phyloP scores from a whole-genome alignment of 1,140 invertebrate genomes.

The Neotoxoptera formosana region DNA sequence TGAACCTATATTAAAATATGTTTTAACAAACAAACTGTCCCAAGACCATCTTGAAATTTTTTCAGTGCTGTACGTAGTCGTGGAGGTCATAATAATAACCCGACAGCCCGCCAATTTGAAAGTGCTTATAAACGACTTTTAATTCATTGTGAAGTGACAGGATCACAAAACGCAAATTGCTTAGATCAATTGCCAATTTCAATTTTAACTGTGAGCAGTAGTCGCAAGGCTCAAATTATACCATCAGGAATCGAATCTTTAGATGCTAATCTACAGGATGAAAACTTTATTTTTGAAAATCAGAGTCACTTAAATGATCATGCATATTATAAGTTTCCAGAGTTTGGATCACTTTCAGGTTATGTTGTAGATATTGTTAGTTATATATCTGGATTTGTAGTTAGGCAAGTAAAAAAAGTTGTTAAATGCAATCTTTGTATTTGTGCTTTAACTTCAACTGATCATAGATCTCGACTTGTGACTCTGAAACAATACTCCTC shows the following conservation, averaged over 20 bases:
- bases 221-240: too few species aligned
- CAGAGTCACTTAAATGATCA: neutral
- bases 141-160: neutral
- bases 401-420: neutral
- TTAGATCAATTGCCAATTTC: neutral
- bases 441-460: neutral
- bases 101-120: conserved; percentile 16
- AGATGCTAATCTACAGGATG: neutral
- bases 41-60: too few species aligned
- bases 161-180: neutral
- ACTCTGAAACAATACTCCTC: neutral
- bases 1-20: too few species aligned
- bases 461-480: neutral
- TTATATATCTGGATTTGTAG: neutral
- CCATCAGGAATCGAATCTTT: neutral
- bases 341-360: neutral
- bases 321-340: neutral
- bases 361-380: neutral
- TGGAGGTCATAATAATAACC: conserved; percentile 15
- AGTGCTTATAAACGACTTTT: conserved; percentile 25
- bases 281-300: neutral
- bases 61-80: neutral
- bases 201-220: too few species aligned
- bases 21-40: too few species aligned
- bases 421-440: neutral